These are phyloP conservation scores for Nasua narica DNA, from an alignment of 2,797 vertebrate species.

Conservation along the genomic window DNA sequence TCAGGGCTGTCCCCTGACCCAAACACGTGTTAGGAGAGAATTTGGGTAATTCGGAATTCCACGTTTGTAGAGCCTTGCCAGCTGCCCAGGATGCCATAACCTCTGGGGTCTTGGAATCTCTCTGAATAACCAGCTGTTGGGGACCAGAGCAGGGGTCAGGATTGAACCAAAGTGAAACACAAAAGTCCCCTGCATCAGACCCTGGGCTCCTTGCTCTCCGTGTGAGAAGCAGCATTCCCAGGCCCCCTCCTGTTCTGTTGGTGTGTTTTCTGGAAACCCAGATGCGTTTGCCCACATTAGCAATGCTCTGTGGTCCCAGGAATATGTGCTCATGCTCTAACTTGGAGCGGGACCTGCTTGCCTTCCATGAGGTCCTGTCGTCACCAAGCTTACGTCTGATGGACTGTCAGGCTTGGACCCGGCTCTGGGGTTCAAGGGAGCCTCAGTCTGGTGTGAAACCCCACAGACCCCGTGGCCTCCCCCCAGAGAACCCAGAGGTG, in stretches of 20 bases:
- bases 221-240: neutral
- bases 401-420: neutral
- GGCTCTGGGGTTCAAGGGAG: neutral
- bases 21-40: neutral
- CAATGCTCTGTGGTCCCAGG: neutral
- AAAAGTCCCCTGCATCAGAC: neutral
- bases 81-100: neutral
- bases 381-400: neutral
- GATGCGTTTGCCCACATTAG: neutral
- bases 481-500: neutral
- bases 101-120: neutral
- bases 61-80: neutral
- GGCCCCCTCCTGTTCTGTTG: neutral
- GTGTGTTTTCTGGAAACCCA: neutral
- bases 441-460: too few species aligned
- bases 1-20: neutral
- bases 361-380: neutral
- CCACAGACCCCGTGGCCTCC: neutral
- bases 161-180: neutral
- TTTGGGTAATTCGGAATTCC: neutral
- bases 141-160: neutral
- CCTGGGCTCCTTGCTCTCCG: neutral
- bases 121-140: neutral
- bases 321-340: neutral
- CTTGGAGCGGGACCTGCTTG: neutral